Base-by-base conservation (phyloP, 2,113 vertebrate genomes). In the Macaca mulatta region DNA sequence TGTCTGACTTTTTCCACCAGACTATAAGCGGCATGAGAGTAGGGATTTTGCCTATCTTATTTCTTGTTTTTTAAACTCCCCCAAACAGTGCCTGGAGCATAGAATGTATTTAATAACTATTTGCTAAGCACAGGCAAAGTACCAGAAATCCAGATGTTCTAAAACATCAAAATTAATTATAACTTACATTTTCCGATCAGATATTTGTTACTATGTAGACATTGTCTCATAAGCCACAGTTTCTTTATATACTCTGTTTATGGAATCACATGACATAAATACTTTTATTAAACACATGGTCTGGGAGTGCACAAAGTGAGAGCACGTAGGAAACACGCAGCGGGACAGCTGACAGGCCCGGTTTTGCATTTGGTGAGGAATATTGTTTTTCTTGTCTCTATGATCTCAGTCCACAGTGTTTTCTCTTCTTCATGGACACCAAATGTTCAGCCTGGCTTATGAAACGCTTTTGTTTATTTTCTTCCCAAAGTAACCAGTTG, bases 401-500 rank as follows among this genome's bases (percentile, higher is more conserved):
- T 38, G 13, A 35, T 79, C 57, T 93, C 96, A 85, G 7, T 48
- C 85, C 61, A 74, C 74, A 45, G 81, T 85, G 85, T 89, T 96
- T 93, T 95, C 52, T 38, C 92, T 77, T 81, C 64, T 93, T 81
- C 86, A 27, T 43, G 72, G 88, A 94, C 78, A 93, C 64, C 93
- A 95, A 93, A 89, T 93, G 91, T 80, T 95, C 89, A 45, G 1
- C 27, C 67, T 94, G 94, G 89, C 91, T 96, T 50, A 35, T 40
- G 61, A 95, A 94, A 96, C 6, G 13, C 48, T 91, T 97, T 82
- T 96, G 57, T 92, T 96, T 95, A 96, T 95, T 95, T 97, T 90
- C 70, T 50, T 70, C n/a, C 25, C 64, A 94, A 81, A 90, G 93
- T 94, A 64, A 96, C 85, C 23, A 64, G 59, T 77, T 93, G 45